Base-by-base conservation (phyloP, 2,113 vertebrate species). In the Lampris incognitus region DNA sequence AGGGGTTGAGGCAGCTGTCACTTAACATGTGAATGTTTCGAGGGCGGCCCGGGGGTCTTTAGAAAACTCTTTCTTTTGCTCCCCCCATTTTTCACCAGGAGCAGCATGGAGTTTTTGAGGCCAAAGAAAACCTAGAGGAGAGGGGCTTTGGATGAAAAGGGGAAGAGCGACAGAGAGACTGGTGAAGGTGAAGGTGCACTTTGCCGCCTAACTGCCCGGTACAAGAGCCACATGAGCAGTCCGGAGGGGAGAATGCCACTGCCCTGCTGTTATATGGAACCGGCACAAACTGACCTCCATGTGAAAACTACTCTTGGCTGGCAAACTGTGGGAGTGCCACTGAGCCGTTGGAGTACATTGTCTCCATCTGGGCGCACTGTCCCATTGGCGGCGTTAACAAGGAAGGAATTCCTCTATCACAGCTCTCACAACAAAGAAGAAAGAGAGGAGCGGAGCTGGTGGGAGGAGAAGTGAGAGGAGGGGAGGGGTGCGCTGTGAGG, bases 1-100 rank as follows among this genome's bases (percentile, higher is more conserved):
- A 88, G 67, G 86, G 87, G 76, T 85, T 68, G 78, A 93, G 91
- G 93, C 94, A 95, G 93, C 94, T 95, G 94, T 94, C 94, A 95
- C 92, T 95, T 95, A 95, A 92, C 94, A 95, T 95, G 91, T 94
- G 94, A 95, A 95, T 94, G 91, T 95, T 92, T 88, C 38, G 60
- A 89, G 91, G 92, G 88, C 82, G 73, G 90, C 90, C 88, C 86
- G 68, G 91, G 89, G 89, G 88, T 90, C 91, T 92, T 92, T 91
- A 88, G 91, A 92, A 92, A 91, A 90, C 84, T 87, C 85, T 80
- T 65, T 79, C 74, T 81, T 83, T 82, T 87, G 85, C 59, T 13
- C 37, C 61, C 78, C 71, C 76, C 72, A 89, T 89, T 93, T 93
- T 93, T 91, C 87, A 90, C 87, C 83, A 81, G 82, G 86, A 92